phyloP scores from a whole-genome alignment of 1,140 invertebrate species.

The Hydropsyche tenuis region DNA sequence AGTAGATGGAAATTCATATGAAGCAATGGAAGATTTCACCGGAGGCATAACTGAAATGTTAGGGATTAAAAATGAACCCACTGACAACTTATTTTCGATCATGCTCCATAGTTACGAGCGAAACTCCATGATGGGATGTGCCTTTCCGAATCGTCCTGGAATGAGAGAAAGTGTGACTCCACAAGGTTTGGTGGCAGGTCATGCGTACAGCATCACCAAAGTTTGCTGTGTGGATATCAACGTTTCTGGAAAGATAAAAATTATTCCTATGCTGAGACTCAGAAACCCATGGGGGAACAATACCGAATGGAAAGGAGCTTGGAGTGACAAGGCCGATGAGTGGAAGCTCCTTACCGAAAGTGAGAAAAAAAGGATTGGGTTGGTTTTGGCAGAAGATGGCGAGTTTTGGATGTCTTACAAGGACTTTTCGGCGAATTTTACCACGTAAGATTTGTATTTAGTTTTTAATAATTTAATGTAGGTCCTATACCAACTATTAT shows the following conservation, averaged over 20 bases:
- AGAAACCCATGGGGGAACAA: conserved; percentile 96
- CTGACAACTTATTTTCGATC: background rate
- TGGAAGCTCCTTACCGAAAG: background rate
- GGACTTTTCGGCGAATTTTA: background rate
- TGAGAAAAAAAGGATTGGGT: background rate
- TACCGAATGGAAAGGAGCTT: conserved; percentile 91
- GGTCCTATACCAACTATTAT: too few relatives aligned
- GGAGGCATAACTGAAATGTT: conserved; percentile 64
- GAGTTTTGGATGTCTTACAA: background rate
- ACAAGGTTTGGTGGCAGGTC: background rate
- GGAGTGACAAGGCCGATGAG: conserved; percentile 76
- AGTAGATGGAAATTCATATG: conserved; percentile 62
- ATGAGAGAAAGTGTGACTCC: too few relatives aligned
- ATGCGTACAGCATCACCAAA: conserved; percentile 11
- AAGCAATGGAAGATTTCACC: conserved; percentile 69
- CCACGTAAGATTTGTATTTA: background rate
- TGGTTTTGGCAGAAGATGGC: background rate
- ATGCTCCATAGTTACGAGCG: background rate
- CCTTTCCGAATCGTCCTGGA: background rate
- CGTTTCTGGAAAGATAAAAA: background rate
- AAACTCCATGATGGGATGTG: background rate
- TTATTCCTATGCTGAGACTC: conserved; percentile 53
- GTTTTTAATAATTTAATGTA: background rate
- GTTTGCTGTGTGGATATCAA: background rate
- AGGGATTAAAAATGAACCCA: too few relatives aligned